These are phyloP conservation scores for Charadrius vociferus DNA, from an alignment of 2,113 vertebrate species.

Conservation along the genomic window DNA sequence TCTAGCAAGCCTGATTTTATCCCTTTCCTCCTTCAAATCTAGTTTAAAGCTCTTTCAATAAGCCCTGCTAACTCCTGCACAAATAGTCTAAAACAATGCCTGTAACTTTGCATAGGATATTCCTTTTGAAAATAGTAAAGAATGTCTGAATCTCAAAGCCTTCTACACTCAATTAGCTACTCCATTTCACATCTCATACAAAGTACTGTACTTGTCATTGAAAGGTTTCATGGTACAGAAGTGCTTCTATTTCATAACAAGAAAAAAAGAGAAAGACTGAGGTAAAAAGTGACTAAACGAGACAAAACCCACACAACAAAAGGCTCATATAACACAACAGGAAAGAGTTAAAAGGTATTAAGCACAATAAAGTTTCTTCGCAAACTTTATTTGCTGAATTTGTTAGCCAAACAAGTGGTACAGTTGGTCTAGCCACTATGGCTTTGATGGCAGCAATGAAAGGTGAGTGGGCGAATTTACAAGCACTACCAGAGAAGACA, in stretches of 20 bases:
- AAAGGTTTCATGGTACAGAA: neutral
- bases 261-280: neutral
- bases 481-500: neutral
- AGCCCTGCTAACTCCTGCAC: neutral
- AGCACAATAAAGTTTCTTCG: neutral
- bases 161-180: neutral
- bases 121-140: neutral
- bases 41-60: neutral
- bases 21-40: neutral
- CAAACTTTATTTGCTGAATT: neutral
- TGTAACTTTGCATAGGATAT: neutral
- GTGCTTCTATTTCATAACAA: neutral
- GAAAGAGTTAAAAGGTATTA: neutral
- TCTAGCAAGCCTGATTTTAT: neutral
- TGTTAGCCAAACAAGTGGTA: neutral
- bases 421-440: neutral
- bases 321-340: neutral
- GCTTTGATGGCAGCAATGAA: neutral
- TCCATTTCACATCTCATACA: neutral
- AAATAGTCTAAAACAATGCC: neutral
- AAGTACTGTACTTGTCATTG: neutral
- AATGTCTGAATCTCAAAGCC: neutral
- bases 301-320: neutral
- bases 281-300: neutral
- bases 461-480: neutral